These are phyloP conservation scores for Scomber japonicus DNA, from an alignment of 2,113 vertebrate species.

Conservation along the genomic window DNA sequence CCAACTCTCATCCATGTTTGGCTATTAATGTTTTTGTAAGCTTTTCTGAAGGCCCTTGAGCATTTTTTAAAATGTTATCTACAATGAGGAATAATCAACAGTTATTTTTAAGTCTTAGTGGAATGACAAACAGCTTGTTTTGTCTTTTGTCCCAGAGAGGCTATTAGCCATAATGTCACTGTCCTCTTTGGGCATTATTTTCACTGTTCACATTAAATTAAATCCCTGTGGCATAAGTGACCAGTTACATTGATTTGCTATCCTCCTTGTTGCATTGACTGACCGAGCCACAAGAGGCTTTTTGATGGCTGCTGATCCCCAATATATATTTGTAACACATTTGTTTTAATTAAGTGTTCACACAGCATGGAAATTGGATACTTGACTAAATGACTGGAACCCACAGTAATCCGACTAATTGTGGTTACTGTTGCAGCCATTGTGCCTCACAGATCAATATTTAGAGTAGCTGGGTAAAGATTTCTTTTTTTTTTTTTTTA, in stretches of 20 bases:
- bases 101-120: constrained; percentile 61
- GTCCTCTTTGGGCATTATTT: constrained; percentile 67
- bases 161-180: constrained; percentile 72
- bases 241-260: constrained; percentile 84
- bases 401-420: constrained; percentile 84
- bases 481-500: constrained; percentile 18
- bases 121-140: constrained; percentile 42
- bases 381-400: constrained; percentile 83
- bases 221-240: constrained; percentile 83
- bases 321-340: constrained; percentile 87
- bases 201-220: constrained; percentile 81
- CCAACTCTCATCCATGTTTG: constrained; percentile 27
- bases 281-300: constrained; percentile 76
- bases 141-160: constrained; percentile 60
- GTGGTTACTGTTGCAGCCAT: constrained; percentile 77
- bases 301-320: constrained; percentile 82
- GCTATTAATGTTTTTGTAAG: constrained; percentile 8
- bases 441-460: constrained; percentile 80
- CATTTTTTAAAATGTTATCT: constrained; percentile 37
- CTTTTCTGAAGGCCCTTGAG: constrained; percentile 30
- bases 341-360: constrained; percentile 89
- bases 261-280: constrained; percentile 84
- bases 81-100: constrained; percentile 18
- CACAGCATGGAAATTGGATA: constrained; percentile 86
- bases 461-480: constrained; percentile 77